Evolutionary conservation across 2,888 invertebrate species (phyloP).

Genomic region (Platycnemis pennipes): DNA sequence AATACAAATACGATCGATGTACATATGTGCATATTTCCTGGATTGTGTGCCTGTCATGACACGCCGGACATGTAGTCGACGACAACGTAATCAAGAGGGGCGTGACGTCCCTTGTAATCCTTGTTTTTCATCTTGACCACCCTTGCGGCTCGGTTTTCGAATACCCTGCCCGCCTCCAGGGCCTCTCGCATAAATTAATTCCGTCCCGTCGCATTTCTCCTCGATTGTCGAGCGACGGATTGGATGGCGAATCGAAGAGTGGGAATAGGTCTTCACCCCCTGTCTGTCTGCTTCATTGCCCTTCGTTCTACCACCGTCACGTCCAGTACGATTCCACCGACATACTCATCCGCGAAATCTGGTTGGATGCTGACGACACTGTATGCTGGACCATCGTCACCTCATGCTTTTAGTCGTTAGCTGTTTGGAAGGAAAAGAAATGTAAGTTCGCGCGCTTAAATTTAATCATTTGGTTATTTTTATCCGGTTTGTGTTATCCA

Average conservation of each 20-base stretch:
- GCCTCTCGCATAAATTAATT: not conserved
- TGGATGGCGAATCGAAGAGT: not conserved
- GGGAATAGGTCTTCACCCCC: not conserved
- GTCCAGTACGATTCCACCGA: not conserved
- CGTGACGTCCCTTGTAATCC: too few relatives aligned
- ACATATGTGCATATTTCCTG: too few relatives aligned
- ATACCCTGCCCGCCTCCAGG: not conserved
- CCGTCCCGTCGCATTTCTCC: not conserved
- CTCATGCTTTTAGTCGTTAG: not conserved
- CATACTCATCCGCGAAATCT: not conserved
- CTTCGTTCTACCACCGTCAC: constrained; percentile 7
- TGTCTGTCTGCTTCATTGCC: not conserved
- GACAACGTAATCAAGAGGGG: too few relatives aligned
- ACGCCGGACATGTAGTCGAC: too few relatives aligned
- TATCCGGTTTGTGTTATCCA: too few relatives aligned
- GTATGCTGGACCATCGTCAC: not conserved
- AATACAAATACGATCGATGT: too few relatives aligned
- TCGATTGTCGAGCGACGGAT: not conserved
- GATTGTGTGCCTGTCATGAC: too few relatives aligned
- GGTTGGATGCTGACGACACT: not conserved
- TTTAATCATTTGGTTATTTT: too few relatives aligned
- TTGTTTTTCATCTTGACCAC: not conserved
- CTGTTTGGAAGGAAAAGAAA: not conserved
- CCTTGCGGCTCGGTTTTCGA: not conserved
- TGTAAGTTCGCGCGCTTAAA: too few relatives aligned